Evolutionary conservation across 92 coral and sea anemone genomes (phyloP).

Genomic region (Isaurus tuberculatus): DNA sequence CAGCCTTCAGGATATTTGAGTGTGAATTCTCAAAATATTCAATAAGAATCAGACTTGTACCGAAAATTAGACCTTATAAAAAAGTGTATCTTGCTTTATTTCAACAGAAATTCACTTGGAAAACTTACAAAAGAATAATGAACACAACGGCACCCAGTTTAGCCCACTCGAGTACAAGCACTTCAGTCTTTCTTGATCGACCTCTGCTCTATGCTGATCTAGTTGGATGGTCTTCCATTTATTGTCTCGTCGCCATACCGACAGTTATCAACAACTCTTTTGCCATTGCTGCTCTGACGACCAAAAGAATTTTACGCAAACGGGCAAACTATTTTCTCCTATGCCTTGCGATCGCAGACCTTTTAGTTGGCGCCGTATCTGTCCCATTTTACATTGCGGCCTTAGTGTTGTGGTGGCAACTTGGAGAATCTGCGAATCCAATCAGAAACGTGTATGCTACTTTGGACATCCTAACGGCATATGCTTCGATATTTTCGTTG

Average conservation of each 20-base stretch:
- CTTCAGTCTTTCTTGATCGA: background rate
- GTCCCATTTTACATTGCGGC: slow-evolving; percentile 44
- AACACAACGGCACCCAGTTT: background rate
- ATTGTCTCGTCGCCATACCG: slow-evolving; percentile 39
- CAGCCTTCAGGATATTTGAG: too few species aligned
- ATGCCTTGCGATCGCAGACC: slow-evolving; percentile 39
- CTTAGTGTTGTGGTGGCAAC: slow-evolving; percentile 41
- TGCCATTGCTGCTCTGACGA: slow-evolving; percentile 38
- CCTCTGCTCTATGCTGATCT: slow-evolving; percentile 22
- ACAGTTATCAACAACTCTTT: slow-evolving; percentile 16
- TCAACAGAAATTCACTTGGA: background rate
- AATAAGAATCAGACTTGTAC: too few species aligned
- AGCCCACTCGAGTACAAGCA: background rate
- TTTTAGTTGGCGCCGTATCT: slow-evolving; percentile 34
- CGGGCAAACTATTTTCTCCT: slow-evolving; percentile 44
- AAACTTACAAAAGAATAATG: background rate
- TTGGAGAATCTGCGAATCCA: slow-evolving; percentile 29
- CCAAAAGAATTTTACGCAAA: slow-evolving; percentile 33
- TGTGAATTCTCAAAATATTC: too few species aligned
- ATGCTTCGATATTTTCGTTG: slow-evolving; percentile 30
- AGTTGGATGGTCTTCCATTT: slow-evolving; percentile 27
- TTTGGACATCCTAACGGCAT: slow-evolving; percentile 11
- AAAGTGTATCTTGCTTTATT: background rate
- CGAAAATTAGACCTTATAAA: too few species aligned
- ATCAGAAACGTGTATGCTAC: slow-evolving; percentile 11